Conservation (phyloP, 2,888 invertebrate species). For the Conomelus anceps region DNA sequence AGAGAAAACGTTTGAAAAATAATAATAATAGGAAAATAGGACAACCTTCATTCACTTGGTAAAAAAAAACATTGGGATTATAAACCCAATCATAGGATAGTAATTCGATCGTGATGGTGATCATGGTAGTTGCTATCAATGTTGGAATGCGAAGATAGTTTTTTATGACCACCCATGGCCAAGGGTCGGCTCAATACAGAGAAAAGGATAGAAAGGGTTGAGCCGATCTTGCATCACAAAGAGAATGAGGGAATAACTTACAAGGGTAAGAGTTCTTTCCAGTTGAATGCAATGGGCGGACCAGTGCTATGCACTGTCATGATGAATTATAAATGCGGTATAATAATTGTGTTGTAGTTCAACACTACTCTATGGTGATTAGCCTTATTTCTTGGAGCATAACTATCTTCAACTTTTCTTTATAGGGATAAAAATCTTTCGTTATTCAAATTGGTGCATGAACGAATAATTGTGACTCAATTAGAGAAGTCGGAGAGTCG, state of each 20-base stretch:
- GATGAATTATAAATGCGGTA: neutral
- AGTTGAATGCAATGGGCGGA: neutral
- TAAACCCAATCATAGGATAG: neutral
- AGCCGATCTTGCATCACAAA: neutral
- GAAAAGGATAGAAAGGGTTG: neutral
- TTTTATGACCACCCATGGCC: neutral
- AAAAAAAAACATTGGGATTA: neutral
- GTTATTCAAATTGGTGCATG: neutral
- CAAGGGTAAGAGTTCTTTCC: neutral
- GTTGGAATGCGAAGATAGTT: neutral
- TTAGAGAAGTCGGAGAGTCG: neutral
- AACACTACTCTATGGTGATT: neutral
- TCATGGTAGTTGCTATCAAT: neutral
- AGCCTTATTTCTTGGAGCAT: neutral
- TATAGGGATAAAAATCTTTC: neutral
- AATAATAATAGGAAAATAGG: neutral
- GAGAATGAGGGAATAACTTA: neutral
- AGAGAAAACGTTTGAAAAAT: neutral
- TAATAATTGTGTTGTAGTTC: neutral
- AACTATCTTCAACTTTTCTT: neutral
- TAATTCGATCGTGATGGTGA: neutral
- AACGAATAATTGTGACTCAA: neutral
- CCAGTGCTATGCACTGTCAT: neutral
- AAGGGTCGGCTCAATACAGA: neutral
- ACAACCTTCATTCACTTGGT: neutral